A percentile compares a stretch with the other conserved stretches of the same genome.
Evolutionary conservation across 2,113 vertebrate species (phyloP).

Genomic region (Mustelus asterias): DNA sequence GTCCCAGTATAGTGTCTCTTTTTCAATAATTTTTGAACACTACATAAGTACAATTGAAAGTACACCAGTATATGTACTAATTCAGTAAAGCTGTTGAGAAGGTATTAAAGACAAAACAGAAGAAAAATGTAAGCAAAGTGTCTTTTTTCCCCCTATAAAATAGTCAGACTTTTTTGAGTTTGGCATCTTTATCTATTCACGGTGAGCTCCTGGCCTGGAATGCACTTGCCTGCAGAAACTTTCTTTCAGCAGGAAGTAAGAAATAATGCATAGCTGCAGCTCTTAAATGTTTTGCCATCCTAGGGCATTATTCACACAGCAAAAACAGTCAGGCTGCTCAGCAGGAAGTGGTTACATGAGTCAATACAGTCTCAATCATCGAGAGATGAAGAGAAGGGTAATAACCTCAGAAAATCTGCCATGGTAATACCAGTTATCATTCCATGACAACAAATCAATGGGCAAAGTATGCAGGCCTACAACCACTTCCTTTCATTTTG

Average conservation of each 20-base stretch:
- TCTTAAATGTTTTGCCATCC: background rate
- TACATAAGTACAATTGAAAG: background rate
- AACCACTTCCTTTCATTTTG: background rate
- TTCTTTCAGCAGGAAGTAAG: background rate
- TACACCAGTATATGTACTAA: background rate
- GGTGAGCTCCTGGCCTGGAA: background rate
- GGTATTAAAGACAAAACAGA: background rate
- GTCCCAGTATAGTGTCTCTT: background rate
- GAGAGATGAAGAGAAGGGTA: background rate
- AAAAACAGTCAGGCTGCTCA: background rate
- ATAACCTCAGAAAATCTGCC: constrained; percentile 10
- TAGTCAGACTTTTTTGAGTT: background rate
- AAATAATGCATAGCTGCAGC: background rate
- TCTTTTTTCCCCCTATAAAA: background rate
- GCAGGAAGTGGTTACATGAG: constrained; percentile 12
- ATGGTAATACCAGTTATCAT: background rate
- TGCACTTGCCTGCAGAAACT: background rate
- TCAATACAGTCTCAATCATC: background rate
- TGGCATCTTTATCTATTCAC: background rate
- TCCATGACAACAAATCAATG: background rate
- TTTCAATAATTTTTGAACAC: background rate
- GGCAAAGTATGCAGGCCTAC: background rate
- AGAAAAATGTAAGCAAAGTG: background rate
- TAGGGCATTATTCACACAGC: background rate
- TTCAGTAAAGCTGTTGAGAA: too few relatives aligned